Evolutionary conservation across 2,888 invertebrate species (phyloP).

Genomic region (Rhopalosiphum nymphaeae): DNA sequence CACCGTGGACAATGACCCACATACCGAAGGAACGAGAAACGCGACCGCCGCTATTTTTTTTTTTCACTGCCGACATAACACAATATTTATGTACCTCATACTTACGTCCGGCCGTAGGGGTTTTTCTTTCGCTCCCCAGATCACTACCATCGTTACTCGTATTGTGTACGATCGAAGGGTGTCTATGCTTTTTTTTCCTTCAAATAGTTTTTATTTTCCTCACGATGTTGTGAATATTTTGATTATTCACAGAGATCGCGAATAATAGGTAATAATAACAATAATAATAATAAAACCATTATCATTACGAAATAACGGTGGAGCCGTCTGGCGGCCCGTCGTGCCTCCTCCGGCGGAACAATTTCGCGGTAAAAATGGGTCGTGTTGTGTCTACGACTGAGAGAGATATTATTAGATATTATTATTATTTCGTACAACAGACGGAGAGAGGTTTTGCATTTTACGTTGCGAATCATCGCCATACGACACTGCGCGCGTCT

Average conservation of each 20-base stretch:
- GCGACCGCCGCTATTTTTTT: conserved; percentile 36
- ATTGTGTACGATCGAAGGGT: background rate
- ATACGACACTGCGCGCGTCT: background rate
- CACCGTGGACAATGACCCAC: conserved; percentile 63
- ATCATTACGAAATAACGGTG: conserved; percentile 7
- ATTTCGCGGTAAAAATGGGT: conserved; percentile 51
- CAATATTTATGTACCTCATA: background rate
- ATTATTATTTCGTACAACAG: background rate
- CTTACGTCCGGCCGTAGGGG: background rate
- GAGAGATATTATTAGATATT: conserved; percentile 1
- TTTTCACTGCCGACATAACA: background rate
- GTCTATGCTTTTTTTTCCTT: background rate
- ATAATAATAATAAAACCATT: background rate
- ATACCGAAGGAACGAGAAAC: conserved; percentile 52
- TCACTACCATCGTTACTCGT: too few species aligned
- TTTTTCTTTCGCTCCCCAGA: background rate
- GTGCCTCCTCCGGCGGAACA: background rate
- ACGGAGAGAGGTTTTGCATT: conserved; percentile 9
- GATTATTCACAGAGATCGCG: background rate
- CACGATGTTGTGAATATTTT: background rate
- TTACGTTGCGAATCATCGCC: background rate
- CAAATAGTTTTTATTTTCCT: background rate
- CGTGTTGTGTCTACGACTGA: conserved; percentile 45
- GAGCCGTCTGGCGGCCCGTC: background rate
- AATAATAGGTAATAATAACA: background rate